phyloP scores from a whole-genome alignment of 2,888 invertebrate species.

The Crossocerus cetratus region DNA sequence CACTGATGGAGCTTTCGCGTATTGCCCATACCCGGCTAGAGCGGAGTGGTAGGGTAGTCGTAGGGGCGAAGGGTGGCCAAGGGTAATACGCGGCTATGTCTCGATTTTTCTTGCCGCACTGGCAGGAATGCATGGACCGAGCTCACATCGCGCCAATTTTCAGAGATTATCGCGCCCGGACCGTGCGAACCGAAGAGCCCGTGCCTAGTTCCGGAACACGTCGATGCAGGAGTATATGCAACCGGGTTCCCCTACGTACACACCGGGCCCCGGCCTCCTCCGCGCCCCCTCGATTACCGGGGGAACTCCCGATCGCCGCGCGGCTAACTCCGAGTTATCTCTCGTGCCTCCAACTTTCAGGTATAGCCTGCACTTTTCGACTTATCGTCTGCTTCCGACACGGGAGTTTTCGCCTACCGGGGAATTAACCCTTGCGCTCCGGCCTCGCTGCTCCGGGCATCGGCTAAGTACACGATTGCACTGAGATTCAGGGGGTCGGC shows the following conservation, averaged over 20 bases:
- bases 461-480: no score
- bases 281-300: constrained; percentile 25
- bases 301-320: constrained; percentile 11
- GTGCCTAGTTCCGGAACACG: constrained; percentile 44
- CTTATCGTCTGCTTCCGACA: constrained; percentile 19
- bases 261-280: not conserved
- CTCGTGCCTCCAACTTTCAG: constrained; percentile 7
- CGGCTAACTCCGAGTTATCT: constrained; percentile 12
- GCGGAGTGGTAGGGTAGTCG: no score
- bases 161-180: constrained; percentile 70
- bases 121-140: constrained; percentile 35
- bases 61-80: constrained; percentile 11
- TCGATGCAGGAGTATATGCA: constrained; percentile 25
- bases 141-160: constrained; percentile 67
- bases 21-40: no score
- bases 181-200: constrained; percentile 54
- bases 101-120: constrained; percentile 43
- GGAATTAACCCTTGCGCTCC: not conserved
- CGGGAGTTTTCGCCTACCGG: not conserved
- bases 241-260: no score
- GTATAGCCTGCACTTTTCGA: constrained; percentile 34
- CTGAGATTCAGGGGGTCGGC: no score
- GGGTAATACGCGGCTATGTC: constrained; percentile 42
- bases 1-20: constrained; percentile 1
- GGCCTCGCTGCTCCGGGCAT: no score